These are phyloP conservation scores for Pteria penguin DNA, from an alignment of 2,888 invertebrate genomes.

Conservation along the genomic window DNA sequence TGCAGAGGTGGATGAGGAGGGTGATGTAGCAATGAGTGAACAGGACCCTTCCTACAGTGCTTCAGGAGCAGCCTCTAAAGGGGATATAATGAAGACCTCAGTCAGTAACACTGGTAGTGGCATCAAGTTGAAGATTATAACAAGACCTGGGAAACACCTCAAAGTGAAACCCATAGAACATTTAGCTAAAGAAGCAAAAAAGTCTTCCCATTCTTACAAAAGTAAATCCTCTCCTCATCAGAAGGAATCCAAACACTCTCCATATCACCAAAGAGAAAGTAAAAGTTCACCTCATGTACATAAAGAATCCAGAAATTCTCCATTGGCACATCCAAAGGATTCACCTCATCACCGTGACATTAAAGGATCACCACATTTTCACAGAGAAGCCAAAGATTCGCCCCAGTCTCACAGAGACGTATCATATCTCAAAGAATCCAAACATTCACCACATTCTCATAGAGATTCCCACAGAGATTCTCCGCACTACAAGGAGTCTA, in stretches of 20 bases:
- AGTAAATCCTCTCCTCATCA: conserved; percentile 27
- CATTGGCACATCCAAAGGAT: conserved; percentile 17
- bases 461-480: conserved; percentile 16
- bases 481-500: conserved; percentile 10
- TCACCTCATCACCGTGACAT: too few species aligned
- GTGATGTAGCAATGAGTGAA: conserved; percentile 30
- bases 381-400: conserved; percentile 18
- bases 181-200: conserved; percentile 35
- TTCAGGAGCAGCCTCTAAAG: conserved; percentile 21
- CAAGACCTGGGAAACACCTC: conserved; percentile 50
- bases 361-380: conserved; percentile 27
- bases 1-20: not conserved
- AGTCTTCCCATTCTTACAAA: conserved; percentile 22
- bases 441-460: conserved; percentile 13
- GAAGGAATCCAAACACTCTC: conserved; percentile 27
- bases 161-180: conserved; percentile 41
- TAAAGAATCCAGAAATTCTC: conserved; percentile 14
- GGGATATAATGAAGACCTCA: conserved; percentile 37
- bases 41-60: conserved; percentile 29
- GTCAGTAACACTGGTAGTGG: conserved; percentile 72
- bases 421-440: not conserved
- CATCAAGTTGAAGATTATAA: conserved; percentile 78
- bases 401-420: conserved; percentile 14
- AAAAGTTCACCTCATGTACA: conserved; percentile 31
- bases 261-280: not conserved